A percentile compares a stretch with the other conserved stretches of the same genome.
phyloP scores from a whole-genome alignment of 2,797 vertebrate species.

The Acanthopagrus latus region DNA sequence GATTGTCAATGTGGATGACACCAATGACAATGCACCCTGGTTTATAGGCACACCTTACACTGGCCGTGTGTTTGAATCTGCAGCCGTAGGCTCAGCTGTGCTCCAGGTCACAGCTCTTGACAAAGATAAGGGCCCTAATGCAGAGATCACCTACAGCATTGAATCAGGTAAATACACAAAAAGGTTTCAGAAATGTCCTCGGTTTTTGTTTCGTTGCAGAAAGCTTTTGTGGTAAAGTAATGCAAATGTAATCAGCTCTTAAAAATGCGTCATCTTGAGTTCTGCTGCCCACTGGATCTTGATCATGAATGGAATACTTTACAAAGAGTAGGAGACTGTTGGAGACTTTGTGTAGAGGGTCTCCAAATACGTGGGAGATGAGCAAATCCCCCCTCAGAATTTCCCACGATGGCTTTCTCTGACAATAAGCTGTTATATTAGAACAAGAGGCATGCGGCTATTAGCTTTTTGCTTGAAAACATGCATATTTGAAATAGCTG shows the following conservation, averaged over 20 bases:
- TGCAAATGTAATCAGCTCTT: conserved; percentile 59
- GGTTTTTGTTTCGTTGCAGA: conserved; percentile 18
- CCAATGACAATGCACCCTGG: conserved; percentile 96
- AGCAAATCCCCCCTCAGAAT: conserved; percentile 78
- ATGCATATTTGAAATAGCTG: conserved; percentile 87
- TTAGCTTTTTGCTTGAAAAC: conserved; percentile 75
- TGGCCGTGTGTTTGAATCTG: conserved; percentile 93
- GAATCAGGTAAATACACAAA: conserved; percentile 90
- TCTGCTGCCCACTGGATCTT: conserved; percentile 69
- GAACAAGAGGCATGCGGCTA: conserved; percentile 69
- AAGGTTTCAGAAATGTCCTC: conserved; percentile 15
- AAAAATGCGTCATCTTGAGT: conserved; percentile 79
- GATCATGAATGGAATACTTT: conserved; percentile 82
- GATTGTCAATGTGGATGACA: conserved; percentile 92
- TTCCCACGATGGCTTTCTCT: conserved; percentile 83
- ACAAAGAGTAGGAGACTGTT: conserved; percentile 66
- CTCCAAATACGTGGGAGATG: conserved; percentile 75
- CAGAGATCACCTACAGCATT: conserved; percentile 93
- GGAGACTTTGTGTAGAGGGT: conserved; percentile 69
- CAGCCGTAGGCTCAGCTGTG: conserved; percentile 92
- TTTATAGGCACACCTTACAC: conserved; percentile 92
- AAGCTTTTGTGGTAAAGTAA: conserved; percentile 55
- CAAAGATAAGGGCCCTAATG: conserved; percentile 96
- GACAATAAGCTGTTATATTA: conserved; percentile 77
- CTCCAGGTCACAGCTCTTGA: conserved; percentile 95